Base-by-base conservation (phyloP, 2,113 vertebrate genomes). In the Psammodynastes pulverulentus region DNA sequence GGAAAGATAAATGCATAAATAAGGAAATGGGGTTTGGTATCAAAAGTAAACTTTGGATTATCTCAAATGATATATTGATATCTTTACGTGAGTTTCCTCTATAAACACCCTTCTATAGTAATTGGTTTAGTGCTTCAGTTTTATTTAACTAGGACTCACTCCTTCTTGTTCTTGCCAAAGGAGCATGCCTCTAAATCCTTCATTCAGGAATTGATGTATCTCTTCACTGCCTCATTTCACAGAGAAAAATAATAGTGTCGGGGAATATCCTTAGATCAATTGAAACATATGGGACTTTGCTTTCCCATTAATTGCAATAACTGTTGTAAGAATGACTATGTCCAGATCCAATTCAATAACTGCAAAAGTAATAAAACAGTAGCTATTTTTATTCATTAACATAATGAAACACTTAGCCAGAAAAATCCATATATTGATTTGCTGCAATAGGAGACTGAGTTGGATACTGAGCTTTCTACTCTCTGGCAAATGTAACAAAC, bases 281-380 rank as follows among this genome's bases (percentile, higher is more conserved):
- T 51, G 48, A 79, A 79, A 79, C 72, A 79, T 49, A 87, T 49
- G 12, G 48, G 48, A 87, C 13, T 87, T n/a, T 8, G 26, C 13
- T 87, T 17, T 51, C 29, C 29, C 29, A 87, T 51, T 87, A 48
- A 29, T 51, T 87, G 46, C 85, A 49, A 48, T 87, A 29, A 49
- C 85, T 87, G 26, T n/a, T n/a, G 72, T n/a, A n/a, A 51, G 45
- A 48, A 51, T 87, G 48, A 87, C 85, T 87, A 87, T n/a, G 85
- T 88, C n/a, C 34, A 51, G 87, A 52, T 88, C 34, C n/a, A 39
- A 10, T 52, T 34, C 87, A 43, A 26, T 93, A 8, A 0, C 13
- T 67, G 84, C 53, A 90, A 53, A 89, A 19, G 51, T 26, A 90
- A 93, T 39, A 89, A 84, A 93, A 94, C 34, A 48, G 84, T 85